These are phyloP conservation scores for Aphelenchoides avenae DNA, from an alignment of 1,140 invertebrate genomes.

Conservation along the genomic window DNA sequence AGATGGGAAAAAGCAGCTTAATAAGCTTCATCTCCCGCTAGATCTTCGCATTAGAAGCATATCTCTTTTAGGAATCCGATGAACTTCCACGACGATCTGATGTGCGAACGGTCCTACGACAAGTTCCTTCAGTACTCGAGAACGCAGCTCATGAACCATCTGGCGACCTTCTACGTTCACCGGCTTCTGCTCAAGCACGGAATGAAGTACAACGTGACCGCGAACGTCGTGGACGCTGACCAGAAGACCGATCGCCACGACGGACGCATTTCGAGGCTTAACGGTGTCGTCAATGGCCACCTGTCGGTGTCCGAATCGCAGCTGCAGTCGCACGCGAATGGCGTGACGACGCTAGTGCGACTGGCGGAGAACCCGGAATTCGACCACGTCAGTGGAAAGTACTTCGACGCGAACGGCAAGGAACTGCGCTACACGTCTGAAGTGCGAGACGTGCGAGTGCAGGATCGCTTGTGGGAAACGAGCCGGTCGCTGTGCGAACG, in stretches of 20 bases:
- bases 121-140: conserved; percentile 43
- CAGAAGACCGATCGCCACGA: conserved; percentile 26
- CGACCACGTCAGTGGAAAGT: conserved; percentile 37
- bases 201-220: conserved; percentile 38
- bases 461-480: conserved; percentile 19
- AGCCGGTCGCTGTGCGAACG: conserved; percentile 5
- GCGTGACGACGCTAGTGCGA: conserved; percentile 27
- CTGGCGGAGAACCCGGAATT: conserved; percentile 27
- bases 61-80: conserved; percentile 17
- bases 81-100: conserved; percentile 39
- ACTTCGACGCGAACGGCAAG: conserved; percentile 43
- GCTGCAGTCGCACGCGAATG: conserved; percentile 24
- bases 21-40: too few species aligned
- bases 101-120: conserved; percentile 32
- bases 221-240: conserved; percentile 38
- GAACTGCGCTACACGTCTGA: conserved; percentile 27
- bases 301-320: conserved; percentile 30
- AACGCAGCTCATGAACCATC: conserved; percentile 43
- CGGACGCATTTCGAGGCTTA: not conserved
- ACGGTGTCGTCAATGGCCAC: conserved; percentile 3
- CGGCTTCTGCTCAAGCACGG: conserved; percentile 37
- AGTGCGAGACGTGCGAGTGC: conserved; percentile 32
- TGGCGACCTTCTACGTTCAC: conserved; percentile 41
- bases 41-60: conserved; percentile 1
- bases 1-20: too few species aligned